phyloP scores from a whole-genome alignment of 2,113 vertebrate genomes.

The Tenrec ecaudatus region DNA sequence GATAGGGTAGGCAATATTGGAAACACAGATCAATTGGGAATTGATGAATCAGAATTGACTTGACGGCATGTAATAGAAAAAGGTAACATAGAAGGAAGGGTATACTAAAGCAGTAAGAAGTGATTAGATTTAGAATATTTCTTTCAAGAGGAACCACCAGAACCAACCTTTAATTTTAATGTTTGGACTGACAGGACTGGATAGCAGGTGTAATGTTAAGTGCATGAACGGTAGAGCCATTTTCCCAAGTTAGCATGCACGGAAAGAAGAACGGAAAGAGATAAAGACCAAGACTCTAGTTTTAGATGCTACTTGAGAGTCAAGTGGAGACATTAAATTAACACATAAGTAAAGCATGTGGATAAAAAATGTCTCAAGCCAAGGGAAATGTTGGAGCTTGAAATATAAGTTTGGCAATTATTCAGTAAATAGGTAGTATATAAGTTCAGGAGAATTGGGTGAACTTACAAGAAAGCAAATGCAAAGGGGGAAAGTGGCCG shows the following conservation, averaged over 20 bases:
- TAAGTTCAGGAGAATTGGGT: background rate
- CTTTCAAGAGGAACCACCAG: background rate
- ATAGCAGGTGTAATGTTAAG: background rate
- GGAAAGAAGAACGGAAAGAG: background rate
- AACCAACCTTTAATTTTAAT: constrained; percentile 14
- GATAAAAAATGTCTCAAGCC: no score
- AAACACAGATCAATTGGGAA: constrained; percentile 9
- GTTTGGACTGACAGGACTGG: background rate
- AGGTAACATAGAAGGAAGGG: background rate
- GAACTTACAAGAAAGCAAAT: background rate
- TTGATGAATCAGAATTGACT: background rate
- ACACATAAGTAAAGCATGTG: background rate
- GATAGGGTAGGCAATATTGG: background rate
- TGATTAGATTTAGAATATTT: constrained; percentile 19
- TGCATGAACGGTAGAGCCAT: constrained; percentile 19
- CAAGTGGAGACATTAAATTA: background rate
- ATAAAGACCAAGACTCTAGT: background rate
- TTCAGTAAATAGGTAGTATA: background rate
- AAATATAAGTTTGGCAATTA: constrained; percentile 23
- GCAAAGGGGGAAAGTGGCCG: background rate
- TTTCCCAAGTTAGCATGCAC: background rate
- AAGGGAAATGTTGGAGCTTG: background rate
- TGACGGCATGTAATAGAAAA: background rate
- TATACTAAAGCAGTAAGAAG: background rate
- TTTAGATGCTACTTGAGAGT: constrained; percentile 25